Conservation (phyloP, 1,140 invertebrate species). For the Nasonia giraulti region DNA sequence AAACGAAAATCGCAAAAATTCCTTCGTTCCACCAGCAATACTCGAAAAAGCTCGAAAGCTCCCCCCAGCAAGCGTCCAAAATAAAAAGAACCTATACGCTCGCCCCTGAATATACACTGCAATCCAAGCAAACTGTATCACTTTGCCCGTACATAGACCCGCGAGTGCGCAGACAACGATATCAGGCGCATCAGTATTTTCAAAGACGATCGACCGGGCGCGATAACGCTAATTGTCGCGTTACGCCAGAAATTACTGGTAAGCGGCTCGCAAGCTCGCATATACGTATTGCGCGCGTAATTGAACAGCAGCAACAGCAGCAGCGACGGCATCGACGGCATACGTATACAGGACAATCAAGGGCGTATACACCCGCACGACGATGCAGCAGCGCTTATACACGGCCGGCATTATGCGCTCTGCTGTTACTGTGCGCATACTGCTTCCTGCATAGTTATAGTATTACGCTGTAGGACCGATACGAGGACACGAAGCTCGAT, state of each 20-base stretch:
- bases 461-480: background rate
- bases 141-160: background rate
- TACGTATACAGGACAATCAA: slow-evolving; percentile 32
- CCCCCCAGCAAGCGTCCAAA: too few species aligned
- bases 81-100: too few species aligned
- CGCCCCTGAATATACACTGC: too few species aligned
- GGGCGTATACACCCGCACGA: background rate
- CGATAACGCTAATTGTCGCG: slow-evolving; percentile 68
- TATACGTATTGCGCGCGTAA: slow-evolving; percentile 61
- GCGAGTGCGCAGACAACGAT: background rate
- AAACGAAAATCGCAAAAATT: too few species aligned
- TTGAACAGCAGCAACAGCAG: slow-evolving; percentile 58
- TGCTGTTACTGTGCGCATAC: background rate
- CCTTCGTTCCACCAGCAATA: too few species aligned
- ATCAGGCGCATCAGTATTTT: background rate
- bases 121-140: background rate
- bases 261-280: slow-evolving; percentile 49
- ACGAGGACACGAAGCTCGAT: background rate
- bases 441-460: background rate
- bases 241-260: slow-evolving; percentile 65
- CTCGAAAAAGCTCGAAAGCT: too few species aligned
- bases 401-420: background rate
- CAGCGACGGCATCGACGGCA: slow-evolving; percentile 43
- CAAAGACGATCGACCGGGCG: slow-evolving; percentile 49
- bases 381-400: slow-evolving; percentile 31